These are phyloP conservation scores for Ganaspis sp. DNA, from an alignment of 1,140 invertebrate genomes.

Conservation along the genomic window DNA sequence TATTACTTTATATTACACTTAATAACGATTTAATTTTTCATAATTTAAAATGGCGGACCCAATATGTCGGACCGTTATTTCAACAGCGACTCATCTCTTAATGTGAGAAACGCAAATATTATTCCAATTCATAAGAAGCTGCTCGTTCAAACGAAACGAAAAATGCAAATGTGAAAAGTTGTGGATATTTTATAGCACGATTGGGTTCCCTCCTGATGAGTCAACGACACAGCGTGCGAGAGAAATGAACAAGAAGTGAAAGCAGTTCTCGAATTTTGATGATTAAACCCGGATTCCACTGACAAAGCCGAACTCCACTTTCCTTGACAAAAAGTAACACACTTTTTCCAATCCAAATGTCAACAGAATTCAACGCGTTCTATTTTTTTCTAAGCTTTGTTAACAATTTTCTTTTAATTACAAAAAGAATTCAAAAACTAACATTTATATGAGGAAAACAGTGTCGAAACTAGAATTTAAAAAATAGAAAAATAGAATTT, in stretches of 20 bases:
- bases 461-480: too few relatives aligned
- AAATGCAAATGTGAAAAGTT: not conserved
- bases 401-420: too few relatives aligned
- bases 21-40: too few relatives aligned
- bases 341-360: not conserved
- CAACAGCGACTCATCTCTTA: not conserved
- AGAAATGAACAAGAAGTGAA: conserved; percentile 39
- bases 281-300: not conserved
- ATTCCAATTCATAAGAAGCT: not conserved
- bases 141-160: not conserved
- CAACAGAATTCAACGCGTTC: too few relatives aligned
- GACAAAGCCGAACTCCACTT: too few relatives aligned
- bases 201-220: conserved; percentile 14
- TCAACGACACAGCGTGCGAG: conserved; percentile 34
- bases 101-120: not conserved
- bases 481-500: too few relatives aligned
- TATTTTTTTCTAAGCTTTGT: too few relatives aligned
- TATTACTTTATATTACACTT: too few relatives aligned
- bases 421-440: too few relatives aligned
- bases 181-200: not conserved
- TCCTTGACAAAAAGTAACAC: not conserved
- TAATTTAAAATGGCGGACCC: not conserved
- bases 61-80: not conserved
- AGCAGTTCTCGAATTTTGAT: conserved; percentile 37
- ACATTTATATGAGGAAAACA: too few relatives aligned